These are phyloP conservation scores for Camelus dromedarius DNA, from an alignment of 2,113 vertebrate species.

Conservation along the genomic window DNA sequence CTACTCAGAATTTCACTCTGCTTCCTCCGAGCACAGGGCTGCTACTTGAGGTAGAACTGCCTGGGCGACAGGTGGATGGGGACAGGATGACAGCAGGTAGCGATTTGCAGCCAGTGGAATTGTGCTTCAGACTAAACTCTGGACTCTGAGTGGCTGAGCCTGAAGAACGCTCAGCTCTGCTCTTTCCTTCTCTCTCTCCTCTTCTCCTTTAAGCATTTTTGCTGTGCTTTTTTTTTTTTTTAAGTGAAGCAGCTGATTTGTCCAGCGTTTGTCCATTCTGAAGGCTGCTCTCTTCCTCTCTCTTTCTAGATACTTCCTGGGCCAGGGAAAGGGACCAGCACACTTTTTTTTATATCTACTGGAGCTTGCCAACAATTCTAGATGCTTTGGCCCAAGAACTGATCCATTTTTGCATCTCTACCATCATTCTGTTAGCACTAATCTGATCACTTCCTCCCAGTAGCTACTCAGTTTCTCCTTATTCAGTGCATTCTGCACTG, in stretches of 20 bases:
- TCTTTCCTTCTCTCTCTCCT: background rate
- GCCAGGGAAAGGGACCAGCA: background rate
- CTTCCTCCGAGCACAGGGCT: background rate
- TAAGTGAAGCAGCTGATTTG: background rate
- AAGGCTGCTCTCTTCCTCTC: background rate
- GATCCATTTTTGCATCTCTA: background rate
- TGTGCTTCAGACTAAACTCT: background rate
- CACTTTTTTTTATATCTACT: background rate
- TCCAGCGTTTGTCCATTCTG: too few relatives aligned
- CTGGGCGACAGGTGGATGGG: background rate
- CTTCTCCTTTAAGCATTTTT: background rate
- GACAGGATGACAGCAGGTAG: background rate
- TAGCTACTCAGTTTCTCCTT: background rate
- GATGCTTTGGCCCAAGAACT: background rate
- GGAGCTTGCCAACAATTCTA: background rate
- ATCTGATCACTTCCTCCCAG: background rate
- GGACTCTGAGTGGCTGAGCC: background rate
- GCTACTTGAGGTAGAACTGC: background rate
- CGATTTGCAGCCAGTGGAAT: background rate
- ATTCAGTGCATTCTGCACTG: background rate
- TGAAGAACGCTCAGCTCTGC: background rate
- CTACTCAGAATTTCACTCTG: background rate
- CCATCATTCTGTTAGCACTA: background rate
- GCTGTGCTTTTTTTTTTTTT: background rate
- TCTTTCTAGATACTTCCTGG: background rate